Evolutionary conservation across 2,113 vertebrate species (phyloP), one percentile per base, ranked within the genome.

Genomic region (Rousettus leschenaultii): DNA sequence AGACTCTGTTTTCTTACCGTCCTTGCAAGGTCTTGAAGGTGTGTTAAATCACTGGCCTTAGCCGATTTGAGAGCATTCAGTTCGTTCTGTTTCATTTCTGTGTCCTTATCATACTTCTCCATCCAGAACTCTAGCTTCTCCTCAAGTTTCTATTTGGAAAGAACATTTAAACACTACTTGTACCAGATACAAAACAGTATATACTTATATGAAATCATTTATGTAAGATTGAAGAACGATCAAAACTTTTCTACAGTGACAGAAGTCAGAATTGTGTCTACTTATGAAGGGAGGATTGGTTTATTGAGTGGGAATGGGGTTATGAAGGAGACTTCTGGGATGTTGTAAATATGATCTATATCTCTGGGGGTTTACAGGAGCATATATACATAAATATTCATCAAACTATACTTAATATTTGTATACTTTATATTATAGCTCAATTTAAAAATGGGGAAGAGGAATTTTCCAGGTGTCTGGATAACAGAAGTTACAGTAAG

Each of bases 111-210:
- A 45, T 98, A 99, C 61, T 98, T 99, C 79, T 99, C 98, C 97
- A 99, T 97, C 99, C 99, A 99, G 86, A 98, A 98, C 57, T 99
- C 99, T 79, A 99, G 95, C 95, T 98, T 98, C 93, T 99, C 98
- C 80, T 98, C 98, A 86, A 99, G 95, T 55, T 91, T 97, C 99
- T 99, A 87, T 74, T 78, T 9, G 21, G 85, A 89, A 92, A 89
- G 96, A 5, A 94, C 28, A 95, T 63, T 11, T 48, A 57, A 84
- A 63, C 40, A 94, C 18, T 84, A 84, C 63, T 48, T 63, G 38
- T 22, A 35, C 15, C 35, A 94, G 83, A 71, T 48, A 85, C 35
- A 70, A 86, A 86, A 57, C 33, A 77, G 19, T 35, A 18, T 14
- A 4, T 9, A 18, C 38, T 48, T 40, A 1, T 28, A 43, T 63